phyloP scores from a whole-genome alignment of 35 echinoderm and acorn worm genomes.

The Hemicentrotus pulcherrimus region DNA sequence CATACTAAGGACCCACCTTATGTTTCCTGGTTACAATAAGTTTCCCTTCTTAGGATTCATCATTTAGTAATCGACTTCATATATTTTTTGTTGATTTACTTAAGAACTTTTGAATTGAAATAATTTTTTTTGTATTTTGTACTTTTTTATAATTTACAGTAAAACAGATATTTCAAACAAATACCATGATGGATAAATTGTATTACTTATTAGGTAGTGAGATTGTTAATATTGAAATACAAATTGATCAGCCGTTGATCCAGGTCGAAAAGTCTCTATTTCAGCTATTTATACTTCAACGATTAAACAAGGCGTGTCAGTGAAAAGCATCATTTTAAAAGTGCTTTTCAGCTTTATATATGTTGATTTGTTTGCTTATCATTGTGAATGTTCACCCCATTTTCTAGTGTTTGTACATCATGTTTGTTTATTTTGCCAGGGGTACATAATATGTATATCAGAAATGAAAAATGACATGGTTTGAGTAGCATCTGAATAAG shows the following conservation, averaged over 20 bases:
- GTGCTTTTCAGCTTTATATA: background rate
- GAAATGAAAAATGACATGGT: slow-evolving; percentile 14
- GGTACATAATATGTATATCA: slow-evolving; percentile 32
- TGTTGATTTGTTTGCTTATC: slow-evolving; percentile 13
- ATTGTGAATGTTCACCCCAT: background rate
- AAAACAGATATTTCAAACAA: no score
- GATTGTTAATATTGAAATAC: background rate
- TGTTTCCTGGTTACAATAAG: no score
- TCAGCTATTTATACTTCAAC: background rate
- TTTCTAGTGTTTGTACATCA: slow-evolving; percentile 6
- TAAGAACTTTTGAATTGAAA: no score
- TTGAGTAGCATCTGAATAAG: slow-evolving; percentile 7
- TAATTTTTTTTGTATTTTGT: no score
- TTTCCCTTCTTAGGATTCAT: no score
- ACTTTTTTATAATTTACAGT: no score
- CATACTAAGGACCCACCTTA: no score
- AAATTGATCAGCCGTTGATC: background rate
- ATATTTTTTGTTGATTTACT: no score
- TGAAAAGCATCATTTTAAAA: background rate
- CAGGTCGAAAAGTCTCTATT: background rate
- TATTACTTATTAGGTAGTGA: no score
- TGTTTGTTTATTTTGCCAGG: slow-evolving; percentile 10
- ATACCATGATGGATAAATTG: no score
- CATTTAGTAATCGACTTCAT: no score
- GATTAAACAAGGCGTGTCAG: background rate